These are phyloP conservation scores for Eilema caniola DNA, from an alignment of 2,888 invertebrate species.

Conservation along the genomic window DNA sequence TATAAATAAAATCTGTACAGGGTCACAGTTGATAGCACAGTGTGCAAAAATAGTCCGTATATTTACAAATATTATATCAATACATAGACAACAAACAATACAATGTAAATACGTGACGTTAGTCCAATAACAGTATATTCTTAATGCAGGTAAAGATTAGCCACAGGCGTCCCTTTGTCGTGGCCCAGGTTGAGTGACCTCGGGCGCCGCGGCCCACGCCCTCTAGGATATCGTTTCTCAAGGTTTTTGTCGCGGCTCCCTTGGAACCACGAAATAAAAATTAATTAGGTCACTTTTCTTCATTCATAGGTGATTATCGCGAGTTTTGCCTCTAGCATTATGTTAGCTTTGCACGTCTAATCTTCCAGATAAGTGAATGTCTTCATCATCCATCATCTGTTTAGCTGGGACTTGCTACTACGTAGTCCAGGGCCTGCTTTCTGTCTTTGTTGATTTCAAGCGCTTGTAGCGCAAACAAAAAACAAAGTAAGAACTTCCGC, in stretches of 20 bases:
- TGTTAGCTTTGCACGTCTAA: background rate
- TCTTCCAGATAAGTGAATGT: no score
- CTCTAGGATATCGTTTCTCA: constrained; percentile 31
- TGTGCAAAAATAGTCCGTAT: background rate
- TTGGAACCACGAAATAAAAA: constrained; percentile 6
- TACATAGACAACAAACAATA: background rate
- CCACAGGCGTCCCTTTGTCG: constrained; percentile 58
- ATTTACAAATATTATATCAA: background rate
- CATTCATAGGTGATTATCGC: background rate
- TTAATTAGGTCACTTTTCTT: constrained; percentile 5
- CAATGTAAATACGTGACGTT: constrained; percentile 20
- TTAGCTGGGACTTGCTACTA: no score
- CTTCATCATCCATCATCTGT: no score
- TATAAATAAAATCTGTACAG: no score
- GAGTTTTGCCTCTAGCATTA: background rate
- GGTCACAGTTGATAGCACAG: background rate
- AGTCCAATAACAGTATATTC: constrained; percentile 26
- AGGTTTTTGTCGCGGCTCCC: constrained; percentile 19
- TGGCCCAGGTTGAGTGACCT: constrained; percentile 68
- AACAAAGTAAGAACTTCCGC: no score
- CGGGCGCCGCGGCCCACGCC: constrained; percentile 56
- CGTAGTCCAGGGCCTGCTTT: no score
- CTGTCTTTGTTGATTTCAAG: background rate
- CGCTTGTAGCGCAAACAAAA: no score
- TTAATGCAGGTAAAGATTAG: constrained; percentile 49